Base-by-base conservation (phyloP, 2,888 invertebrate genomes). In the Hypselothyrea guttata region DNA sequence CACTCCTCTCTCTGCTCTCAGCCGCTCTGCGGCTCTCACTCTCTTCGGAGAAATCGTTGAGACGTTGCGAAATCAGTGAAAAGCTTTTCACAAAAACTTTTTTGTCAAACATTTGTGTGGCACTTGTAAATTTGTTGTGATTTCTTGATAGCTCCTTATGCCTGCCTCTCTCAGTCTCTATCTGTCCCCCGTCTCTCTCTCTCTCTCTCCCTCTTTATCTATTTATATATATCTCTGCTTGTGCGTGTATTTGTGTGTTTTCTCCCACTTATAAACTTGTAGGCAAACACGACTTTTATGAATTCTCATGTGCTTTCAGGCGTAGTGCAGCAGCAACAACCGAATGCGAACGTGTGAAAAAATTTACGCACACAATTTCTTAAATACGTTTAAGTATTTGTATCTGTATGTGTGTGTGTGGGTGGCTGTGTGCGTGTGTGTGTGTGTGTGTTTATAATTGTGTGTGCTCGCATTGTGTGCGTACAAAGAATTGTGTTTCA, bases 61-160 rank as follows among this genome's bases (percentile, higher is more conserved):
- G 75, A 77, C 75, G 78, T 75, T 81, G 78, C 78, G 67, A 78
- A 78, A 78, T 82, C 82, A 79, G 79, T 82, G 73, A 62, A 81
- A 83, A 75, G 72, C 75, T 81, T 75, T 77, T 83, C 75, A 66
- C 45, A 78, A n/a, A 38, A 22, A 83, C 78, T 69, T 84, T 83
- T 84, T 82, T 82, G 82, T 83, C 84, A 83, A 83, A 84, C 84
- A 83, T 77, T 77, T 84, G 78, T 83, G 83, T 74, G 77, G 77
- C 77, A 79, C 73, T 75, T 73, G 73, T 75, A 84, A 84, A 83
- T 82, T 83, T 83, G 84, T 83, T 83, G 83, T 84, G 84, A 83
- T 84, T 82, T 82, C 70, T 82, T 83, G 81, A 81, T 81, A 83
- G 81, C 81, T 81, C 53, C 81, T 74, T 73, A 77, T 73, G 65